Percentiles rank a stretch among this genome's conserved stretches.
These are phyloP conservation scores for Shargacucullia verbasci DNA, from an alignment of 2,888 invertebrate genomes.

Conservation along the genomic window DNA sequence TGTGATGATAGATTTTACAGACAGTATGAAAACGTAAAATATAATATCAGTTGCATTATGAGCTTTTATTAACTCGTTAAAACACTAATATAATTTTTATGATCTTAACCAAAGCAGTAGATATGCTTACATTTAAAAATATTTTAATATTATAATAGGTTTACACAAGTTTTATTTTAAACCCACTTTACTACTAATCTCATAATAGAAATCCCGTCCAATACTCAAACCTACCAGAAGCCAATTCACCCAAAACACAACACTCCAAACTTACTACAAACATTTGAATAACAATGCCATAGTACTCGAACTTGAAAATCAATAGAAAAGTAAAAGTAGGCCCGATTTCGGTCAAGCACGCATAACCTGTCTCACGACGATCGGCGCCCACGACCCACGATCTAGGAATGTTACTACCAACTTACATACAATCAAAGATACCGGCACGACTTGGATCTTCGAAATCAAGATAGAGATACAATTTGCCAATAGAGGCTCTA, in stretches of 20 bases:
- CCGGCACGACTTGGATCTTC: slow-evolving; percentile 1
- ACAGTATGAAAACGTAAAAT: no score
- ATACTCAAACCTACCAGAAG: slow-evolving; percentile 21
- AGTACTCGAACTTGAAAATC: slow-evolving; percentile 43
- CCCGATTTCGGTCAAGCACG: slow-evolving; percentile 61
- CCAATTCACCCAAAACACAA: slow-evolving; percentile 31
- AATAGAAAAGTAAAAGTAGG: slow-evolving; percentile 61
- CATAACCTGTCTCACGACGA: slow-evolving; percentile 44
- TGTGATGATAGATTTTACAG: no score
- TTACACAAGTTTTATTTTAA: no score
- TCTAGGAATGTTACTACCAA: slow-evolving; percentile 36
- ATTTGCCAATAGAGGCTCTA: no score
- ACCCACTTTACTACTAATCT: no score
- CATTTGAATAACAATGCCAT: slow-evolving; percentile 30
- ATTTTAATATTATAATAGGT: no score
- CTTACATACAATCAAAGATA: neutral
- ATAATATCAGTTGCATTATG: no score
- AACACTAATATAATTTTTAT: no score
- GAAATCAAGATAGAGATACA: no score
- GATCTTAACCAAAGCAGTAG: no score
- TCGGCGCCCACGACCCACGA: slow-evolving; percentile 42
- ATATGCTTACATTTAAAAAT: no score
- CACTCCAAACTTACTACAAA: slow-evolving; percentile 12
- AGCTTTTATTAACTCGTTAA: no score
- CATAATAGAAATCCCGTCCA: slow-evolving; percentile 28